phyloP scores from a whole-genome alignment of 2,113 vertebrate species.

The Menidia beryllina region DNA sequence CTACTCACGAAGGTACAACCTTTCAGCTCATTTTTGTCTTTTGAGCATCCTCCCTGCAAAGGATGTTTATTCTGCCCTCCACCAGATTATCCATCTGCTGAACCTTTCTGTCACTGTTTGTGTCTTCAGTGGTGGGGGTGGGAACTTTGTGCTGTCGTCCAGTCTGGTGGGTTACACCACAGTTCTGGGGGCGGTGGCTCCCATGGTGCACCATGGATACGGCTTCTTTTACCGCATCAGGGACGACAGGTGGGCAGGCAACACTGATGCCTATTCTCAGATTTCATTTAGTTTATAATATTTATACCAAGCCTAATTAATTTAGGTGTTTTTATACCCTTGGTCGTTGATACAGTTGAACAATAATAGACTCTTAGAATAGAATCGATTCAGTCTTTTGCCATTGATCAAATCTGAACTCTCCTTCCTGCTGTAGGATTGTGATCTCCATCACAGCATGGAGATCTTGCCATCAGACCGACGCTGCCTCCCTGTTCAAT shows the following conservation, averaged over 20 bases:
- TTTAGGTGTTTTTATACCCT: background rate
- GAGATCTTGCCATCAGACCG: slow-evolving; percentile 90
- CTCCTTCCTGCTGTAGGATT: slow-evolving; percentile 80
- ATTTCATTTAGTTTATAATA: too few species aligned
- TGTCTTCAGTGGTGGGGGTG: slow-evolving; percentile 90
- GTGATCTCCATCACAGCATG: slow-evolving; percentile 84
- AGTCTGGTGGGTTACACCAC: slow-evolving; percentile 93
- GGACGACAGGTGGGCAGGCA: slow-evolving; percentile 87
- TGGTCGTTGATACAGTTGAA: too few species aligned
- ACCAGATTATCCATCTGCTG: too few species aligned
- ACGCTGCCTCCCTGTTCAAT: slow-evolving; percentile 85
- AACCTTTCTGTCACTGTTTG: too few species aligned
- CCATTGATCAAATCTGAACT: background rate
- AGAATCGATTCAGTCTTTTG: background rate
- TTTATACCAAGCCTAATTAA: too few species aligned
- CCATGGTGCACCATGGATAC: slow-evolving; percentile 93
- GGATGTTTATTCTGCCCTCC: too few species aligned
- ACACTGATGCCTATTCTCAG: background rate
- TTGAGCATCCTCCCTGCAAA: too few species aligned
- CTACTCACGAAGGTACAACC: slow-evolving; percentile 87
- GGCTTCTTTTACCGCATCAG: slow-evolving; percentile 95
- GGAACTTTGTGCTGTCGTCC: slow-evolving; percentile 94
- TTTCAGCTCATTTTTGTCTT: background rate
- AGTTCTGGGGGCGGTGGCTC: slow-evolving; percentile 83
- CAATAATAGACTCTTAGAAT: too few species aligned